Evolutionary conservation across 2,888 invertebrate species (phyloP).

Genomic region (Chelonus formosanus): DNA sequence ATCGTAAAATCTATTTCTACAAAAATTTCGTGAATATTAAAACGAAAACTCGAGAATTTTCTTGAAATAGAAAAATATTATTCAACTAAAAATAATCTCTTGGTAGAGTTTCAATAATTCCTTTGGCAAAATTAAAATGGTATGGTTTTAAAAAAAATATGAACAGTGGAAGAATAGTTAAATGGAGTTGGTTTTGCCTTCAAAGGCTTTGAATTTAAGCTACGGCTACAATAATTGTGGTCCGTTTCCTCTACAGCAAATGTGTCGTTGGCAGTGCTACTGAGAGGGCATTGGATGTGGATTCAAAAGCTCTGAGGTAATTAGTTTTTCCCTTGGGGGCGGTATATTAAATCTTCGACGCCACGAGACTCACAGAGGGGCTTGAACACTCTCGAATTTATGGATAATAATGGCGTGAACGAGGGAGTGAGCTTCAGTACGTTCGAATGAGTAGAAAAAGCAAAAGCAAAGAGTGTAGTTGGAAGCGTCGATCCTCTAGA

Average conservation of each 20-base stretch:
- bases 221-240: slow-evolving; percentile 7
- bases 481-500: slow-evolving; percentile 2
- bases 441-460: background rate
- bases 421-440: background rate
- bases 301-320: slow-evolving; percentile 34
- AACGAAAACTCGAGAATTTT: too few species aligned
- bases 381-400: slow-evolving; percentile 30
- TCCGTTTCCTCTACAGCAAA: slow-evolving; percentile 15
- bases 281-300: slow-evolving; percentile 13
- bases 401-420: slow-evolving; percentile 32
- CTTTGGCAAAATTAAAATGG: too few species aligned
- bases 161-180: too few species aligned
- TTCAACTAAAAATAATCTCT: too few species aligned
- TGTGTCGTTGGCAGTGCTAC: slow-evolving; percentile 21
- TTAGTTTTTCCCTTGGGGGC: slow-evolving; percentile 33
- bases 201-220: too few species aligned
- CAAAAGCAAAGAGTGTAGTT: background rate
- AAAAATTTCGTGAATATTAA: too few species aligned
- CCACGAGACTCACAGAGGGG: background rate
- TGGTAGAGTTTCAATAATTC: too few species aligned
- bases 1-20: too few species aligned
- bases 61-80: too few species aligned
- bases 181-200: too few species aligned
- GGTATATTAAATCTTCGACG: slow-evolving; percentile 31
- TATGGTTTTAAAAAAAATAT: too few species aligned